Evolutionary conservation across 2,113 vertebrate species (phyloP).

Genomic region (Brachionichthys hirsutus): DNA sequence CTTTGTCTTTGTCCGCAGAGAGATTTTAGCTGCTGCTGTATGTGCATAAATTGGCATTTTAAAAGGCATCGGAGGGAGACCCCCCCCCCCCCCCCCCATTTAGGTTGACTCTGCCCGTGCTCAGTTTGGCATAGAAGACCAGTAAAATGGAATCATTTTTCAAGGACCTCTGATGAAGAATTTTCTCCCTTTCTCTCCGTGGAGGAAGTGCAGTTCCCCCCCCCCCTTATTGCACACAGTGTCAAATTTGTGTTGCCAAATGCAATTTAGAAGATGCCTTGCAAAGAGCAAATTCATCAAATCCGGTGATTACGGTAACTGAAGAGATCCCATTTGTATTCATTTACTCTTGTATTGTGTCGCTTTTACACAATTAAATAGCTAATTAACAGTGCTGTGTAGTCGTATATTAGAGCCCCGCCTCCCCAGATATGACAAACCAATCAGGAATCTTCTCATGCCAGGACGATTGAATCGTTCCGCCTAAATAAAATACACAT

Average conservation of each 20-base stretch:
- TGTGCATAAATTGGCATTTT: conserved; percentile 22
- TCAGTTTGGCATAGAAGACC: conserved; percentile 18
- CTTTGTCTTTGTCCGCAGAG: conserved; percentile 2
- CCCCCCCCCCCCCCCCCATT: conserved; percentile 10
- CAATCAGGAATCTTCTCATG: too few relatives aligned
- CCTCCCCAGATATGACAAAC: too few relatives aligned
- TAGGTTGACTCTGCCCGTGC: conserved; percentile 19
- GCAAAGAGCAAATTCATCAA: too few relatives aligned
- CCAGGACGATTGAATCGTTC: too few relatives aligned
- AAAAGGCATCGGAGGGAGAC: conserved; percentile 7
- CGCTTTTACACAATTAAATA: too few relatives aligned
- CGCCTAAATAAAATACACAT: too few relatives aligned
- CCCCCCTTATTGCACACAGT: background rate
- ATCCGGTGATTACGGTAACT: background rate
- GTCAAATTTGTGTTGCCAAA: conserved; percentile 5
- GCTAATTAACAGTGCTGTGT: too few relatives aligned
- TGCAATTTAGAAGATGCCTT: conserved; percentile 12
- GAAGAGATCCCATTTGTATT: background rate
- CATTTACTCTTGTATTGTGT: too few relatives aligned
- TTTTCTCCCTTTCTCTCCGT: conserved; percentile 38
- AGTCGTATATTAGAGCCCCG: too few relatives aligned
- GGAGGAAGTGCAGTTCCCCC: background rate
- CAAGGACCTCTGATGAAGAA: conserved; percentile 29
- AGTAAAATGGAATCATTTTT: conserved; percentile 33
- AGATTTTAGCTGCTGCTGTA: conserved; percentile 5